Base-by-base conservation (phyloP, 1,140 invertebrate species). In the Neelides sp. region DNA sequence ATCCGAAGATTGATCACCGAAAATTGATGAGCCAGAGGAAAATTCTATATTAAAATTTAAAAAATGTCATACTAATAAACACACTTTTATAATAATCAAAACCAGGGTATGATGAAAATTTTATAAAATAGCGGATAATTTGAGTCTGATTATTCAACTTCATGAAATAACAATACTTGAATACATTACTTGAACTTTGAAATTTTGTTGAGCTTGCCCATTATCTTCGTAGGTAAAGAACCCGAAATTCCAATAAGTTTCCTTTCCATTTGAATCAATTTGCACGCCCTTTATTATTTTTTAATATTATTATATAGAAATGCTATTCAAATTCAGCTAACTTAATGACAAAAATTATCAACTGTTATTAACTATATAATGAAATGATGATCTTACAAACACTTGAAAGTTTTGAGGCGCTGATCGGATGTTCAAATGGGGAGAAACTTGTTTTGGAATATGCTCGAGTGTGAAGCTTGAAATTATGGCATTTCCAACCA, bases 381-480 rank as follows among this genome's bases (percentile, higher is more conserved):
- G n/a, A n/a, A n/a, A 63, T 67, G 32, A 65, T 74, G 17, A 77
- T 61, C 63, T 66, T 68, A 83, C 83, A 69, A 70, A 76, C 43
- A 83, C 71, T 36, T 67, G 64, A 63, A 85, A 82, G 26, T 78
- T 81, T 61, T 80, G 84, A 0, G 93, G 94, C 22, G 94, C 95
- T 20, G 89, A 94, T 62, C 86, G 81, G 61, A 97, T 93, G 53
- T 83, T 78, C 20, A 86, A 84, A 39, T 80, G 78, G 5, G 82
- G 81, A 2, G 85, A 75, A 15, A 91, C 71, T 17, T 74, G 69
- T 54, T 75, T 75, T 3, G 86, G 79, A 54, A 87, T 84, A 64
- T 98, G 93, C 65, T 98, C 93, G 57, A 96, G 43, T 0, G 87
- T 85, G 64, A 97, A 93, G 0, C 81, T 83, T 1, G 83, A 85